Conservation (phyloP, 2,113 vertebrate genomes). For the Thamnophis sirtalis region DNA sequence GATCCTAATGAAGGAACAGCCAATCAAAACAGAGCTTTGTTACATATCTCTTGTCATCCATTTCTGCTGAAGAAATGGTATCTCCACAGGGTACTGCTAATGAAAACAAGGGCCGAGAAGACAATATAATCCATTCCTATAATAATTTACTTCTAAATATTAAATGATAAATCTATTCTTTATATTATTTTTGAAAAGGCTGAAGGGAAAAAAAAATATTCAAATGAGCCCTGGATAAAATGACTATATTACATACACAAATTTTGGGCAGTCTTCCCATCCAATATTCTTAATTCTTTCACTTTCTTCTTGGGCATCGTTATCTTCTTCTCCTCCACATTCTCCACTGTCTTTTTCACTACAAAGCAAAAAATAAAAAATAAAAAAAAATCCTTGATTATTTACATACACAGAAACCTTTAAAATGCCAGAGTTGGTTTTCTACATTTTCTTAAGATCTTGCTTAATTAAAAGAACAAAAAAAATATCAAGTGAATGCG, state of each 20-base stretch:
- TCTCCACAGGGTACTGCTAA: neutral
- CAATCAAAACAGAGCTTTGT: neutral
- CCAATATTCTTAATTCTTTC: constrained; percentile 89
- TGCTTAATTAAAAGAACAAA: neutral
- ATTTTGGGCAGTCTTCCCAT: constrained; percentile 92
- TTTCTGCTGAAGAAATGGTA: neutral
- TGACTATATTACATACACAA: constrained; percentile 82
- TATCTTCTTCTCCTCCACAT: constrained; percentile 75
- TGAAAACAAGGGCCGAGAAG: neutral
- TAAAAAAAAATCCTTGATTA: neutral
- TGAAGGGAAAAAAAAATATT: neutral
- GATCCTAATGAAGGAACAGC: neutral
- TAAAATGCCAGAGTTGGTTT: neutral
- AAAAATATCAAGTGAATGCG: neutral
- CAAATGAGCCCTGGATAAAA: neutral
- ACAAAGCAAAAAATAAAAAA: constrained; percentile 56
- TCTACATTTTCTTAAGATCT: neutral
- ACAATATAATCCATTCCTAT: neutral
- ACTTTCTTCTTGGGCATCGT: constrained; percentile 84
- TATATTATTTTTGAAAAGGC: neutral
- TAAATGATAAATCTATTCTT: neutral
- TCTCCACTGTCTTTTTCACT: constrained; percentile 82
- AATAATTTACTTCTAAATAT: neutral
- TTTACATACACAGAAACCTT: neutral
- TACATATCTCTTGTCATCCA: neutral